Evolutionary conservation across 2,113 vertebrate species (phyloP), one percentile per base, ranked within the genome.

Genomic region (Anseranas semipalmata): DNA sequence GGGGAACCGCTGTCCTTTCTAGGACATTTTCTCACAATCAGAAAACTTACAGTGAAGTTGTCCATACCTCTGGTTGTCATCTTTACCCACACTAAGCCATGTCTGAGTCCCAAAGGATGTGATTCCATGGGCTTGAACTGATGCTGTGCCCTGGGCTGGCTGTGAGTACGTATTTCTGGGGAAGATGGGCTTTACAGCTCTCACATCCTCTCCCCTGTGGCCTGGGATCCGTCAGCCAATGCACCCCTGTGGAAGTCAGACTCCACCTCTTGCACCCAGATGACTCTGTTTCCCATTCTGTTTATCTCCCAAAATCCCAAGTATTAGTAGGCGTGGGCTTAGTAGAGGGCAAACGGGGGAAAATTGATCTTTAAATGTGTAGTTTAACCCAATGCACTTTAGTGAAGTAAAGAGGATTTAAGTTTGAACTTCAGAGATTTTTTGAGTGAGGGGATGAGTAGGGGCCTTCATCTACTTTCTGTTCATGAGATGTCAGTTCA

Each of bases 341-440:
- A 68, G 25, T 28, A 76, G 63, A 73, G 71, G 45, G 41, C 60
- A 68, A 67, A 67, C 70, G 53, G 70, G 20, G 68, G 58, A 60
- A 37, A 82, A 68, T 20, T 33, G 70, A 50, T 89, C 91, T 71
- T 55, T 15, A 79, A 52, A 75, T 8, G 0, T 37, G 30, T n/a
- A 67, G 16, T 62, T 95, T 72, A 84, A 76, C 90, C 74, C 53
- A 52, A 55, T 77, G 91, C 70, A 95, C 92, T 91, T 85, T 72
- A 55, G 71, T 1, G 20, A 53, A 72, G 52, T 28, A 87, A 85
- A 89, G 11, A 85, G 66, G 85, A 59, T 91, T 89, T 79, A 48
- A n/a, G 68, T 75, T 78, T 45, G 74, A 72, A 81, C 71, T 37
- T 41, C 10, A 74, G 77, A 15, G 76, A 71, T 95, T 75, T 37